Evolutionary conservation across 2,797 vertebrate species (phyloP).

Genomic region (Bothrops alternatus): DNA sequence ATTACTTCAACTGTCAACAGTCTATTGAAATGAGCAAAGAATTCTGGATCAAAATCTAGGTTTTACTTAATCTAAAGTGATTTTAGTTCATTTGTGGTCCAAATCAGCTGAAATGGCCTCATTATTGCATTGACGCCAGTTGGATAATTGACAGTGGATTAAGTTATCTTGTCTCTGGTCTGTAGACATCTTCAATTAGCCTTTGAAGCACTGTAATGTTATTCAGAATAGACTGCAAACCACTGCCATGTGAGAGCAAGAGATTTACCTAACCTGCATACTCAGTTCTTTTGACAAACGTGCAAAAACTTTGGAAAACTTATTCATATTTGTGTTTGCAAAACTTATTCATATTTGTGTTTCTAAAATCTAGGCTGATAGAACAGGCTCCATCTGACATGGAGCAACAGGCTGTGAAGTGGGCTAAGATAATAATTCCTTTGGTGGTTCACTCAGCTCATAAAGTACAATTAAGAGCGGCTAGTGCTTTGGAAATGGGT

Average conservation of each 20-base stretch:
- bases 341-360: rapidly evolving
- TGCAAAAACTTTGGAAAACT: neutral
- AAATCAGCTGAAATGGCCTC: neutral
- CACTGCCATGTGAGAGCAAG: neutral
- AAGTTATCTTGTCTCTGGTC: neutral
- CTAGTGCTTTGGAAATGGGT: slow-evolving; percentile 89
- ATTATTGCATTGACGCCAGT: neutral
- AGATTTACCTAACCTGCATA: neutral
- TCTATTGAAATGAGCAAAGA: neutral
- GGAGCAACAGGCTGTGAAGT: slow-evolving; percentile 81
- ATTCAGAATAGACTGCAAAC: neutral
- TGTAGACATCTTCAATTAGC: neutral
- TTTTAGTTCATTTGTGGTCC: neutral
- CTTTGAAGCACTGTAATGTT: neutral
- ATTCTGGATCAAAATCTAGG: neutral
- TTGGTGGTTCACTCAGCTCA: slow-evolving; percentile 91
- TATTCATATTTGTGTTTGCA: rapidly evolving
- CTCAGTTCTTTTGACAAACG: neutral
- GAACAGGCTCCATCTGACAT: slow-evolving; percentile 87
- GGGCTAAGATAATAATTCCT: slow-evolving; percentile 89
- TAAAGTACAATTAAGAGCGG: slow-evolving; percentile 89
- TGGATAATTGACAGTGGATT: neutral
- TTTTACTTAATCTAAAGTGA: neutral
- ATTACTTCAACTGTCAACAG: neutral
- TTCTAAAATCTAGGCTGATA: slow-evolving; percentile 74